These are phyloP conservation scores for Dynastes hyllus DNA, from an alignment of 2,888 invertebrate genomes.

Conservation along the genomic window DNA sequence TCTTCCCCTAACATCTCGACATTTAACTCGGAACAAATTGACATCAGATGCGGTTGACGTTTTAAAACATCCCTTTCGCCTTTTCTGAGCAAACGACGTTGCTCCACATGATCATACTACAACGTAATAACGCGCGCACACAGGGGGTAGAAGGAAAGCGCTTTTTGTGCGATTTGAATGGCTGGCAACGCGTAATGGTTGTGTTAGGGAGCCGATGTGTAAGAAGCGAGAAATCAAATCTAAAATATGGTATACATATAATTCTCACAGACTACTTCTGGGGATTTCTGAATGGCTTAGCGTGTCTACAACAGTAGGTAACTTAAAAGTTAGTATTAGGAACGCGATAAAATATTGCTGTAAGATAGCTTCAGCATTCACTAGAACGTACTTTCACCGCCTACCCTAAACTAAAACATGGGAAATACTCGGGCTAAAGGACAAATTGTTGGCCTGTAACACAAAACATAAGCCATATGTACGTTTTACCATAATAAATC, in stretches of 20 bases:
- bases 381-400: no score
- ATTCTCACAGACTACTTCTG: no score
- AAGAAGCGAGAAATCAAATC: constrained; percentile 19
- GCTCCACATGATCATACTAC: constrained; percentile 35
- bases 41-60: constrained; percentile 61
- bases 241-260: background rate
- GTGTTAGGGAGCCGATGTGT: background rate
- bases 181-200: constrained; percentile 3
- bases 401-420: no score
- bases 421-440: no score
- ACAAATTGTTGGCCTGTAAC: no score
- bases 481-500: no score
- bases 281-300: no score
- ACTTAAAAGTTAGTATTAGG: no score
- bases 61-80: constrained; percentile 59
- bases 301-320: no score
- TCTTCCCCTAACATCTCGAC: constrained; percentile 9
- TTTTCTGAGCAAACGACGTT: constrained; percentile 46
- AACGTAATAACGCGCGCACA: constrained; percentile 23
- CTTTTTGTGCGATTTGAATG: constrained; percentile 31
- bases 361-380: no score
- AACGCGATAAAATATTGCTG: no score
- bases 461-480: no score
- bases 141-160: background rate
- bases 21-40: constrained; percentile 55